Base-by-base conservation (phyloP, 2,797 vertebrate genomes). In the Tangara arthus region DNA sequence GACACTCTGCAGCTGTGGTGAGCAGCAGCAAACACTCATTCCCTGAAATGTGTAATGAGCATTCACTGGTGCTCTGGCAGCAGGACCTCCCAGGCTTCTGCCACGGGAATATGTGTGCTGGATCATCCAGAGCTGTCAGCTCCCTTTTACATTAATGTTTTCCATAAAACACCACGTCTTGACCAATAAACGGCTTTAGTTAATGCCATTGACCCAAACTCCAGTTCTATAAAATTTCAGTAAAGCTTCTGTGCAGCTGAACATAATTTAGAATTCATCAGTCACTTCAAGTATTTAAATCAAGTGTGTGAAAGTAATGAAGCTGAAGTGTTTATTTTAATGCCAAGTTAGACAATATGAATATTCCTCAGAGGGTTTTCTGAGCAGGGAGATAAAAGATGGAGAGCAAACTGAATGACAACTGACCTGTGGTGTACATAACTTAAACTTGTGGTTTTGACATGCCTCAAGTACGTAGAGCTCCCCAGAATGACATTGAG, bases 401-500 rank as follows among this genome's bases (percentile, higher is more conserved):
- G 12, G 56, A 63, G 69, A 73, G 65, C 16, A 57, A 80, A 55
- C 11, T 7, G 55, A 46, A 65, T 3, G 5, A 57, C 60, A 63
- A 32, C 9, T 39, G 52, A 42, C 35, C 50, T 7, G 3, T 2
- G 35, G 56, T 6, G 21, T 42, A 19, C 11, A 16, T 2, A 59
- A 73, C 8, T 53, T 17, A 42, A 87, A 68, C 18, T 4, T 2
- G 15, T 39, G 63, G 5, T 79, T 57, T 16, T 37, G 79, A 55
- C 52, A 10, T 3, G 30, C 22, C 63, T 82, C 4, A 3, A 65
- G 27, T 32, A 24, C 0, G 0, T 0, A 8, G 21, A 69, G 22
- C 12, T 55, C 59, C 59, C 59, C 57, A 26, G 28, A 82, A 53
- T 1, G 2, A 21, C 61, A 30, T 12, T 60, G 34, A 52, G n/a